Base-by-base conservation (phyloP, 2,888 invertebrate species). In the Cheiracanthium punctorium region DNA sequence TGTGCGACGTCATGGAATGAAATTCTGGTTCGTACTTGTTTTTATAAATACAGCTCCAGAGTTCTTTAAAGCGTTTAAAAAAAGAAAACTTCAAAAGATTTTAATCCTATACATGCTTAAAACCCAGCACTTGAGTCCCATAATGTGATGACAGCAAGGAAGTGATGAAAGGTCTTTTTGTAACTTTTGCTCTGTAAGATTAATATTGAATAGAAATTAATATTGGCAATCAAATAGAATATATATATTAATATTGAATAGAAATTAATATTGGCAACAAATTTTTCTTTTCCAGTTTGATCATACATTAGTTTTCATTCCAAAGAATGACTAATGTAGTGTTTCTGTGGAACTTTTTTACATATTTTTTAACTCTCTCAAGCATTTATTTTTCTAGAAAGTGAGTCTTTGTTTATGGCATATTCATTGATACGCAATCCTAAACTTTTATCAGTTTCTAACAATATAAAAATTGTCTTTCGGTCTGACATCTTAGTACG, bases 21-120 rank as follows among this genome's bases (percentile, higher is more conserved):
- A 48, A 48, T 73, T 17, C 30, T 48, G 52, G 73, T 73, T 73
- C 29, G 43, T 73, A 73, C 52, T 43, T 73, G 28, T 48, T 12
- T 73, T 8, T 5, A 73, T 48, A 28, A 48, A 48, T 52, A 29
- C 29, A 28, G 41, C 73, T 29, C 58, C 58, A 74, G 58, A 32
- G 32, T 64, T 74, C 74, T 74, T 74, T n/a, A 74, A 74, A 74
- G 58, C 30, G 37, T 58, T 74, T 74, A n/a, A 58, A 32, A 74
- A 32, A 74, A n/a, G n/a, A 20, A 20, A 58, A 37, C 37, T 20
- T 10, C 30, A 12, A 12, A 14, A 30, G 28, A 17, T 28, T 14
- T 41, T 7, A 30, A 28, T 30, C 41, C 52, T 14, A 65, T 65
- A 65, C 30, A 24, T 65, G 24, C 28, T 73, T 73, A 48, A 48